A percentile compares a stretch with the other conserved stretches of the same genome.
These are phyloP conservation scores for Halesus radiatus DNA, from an alignment of 1,140 invertebrate genomes.

Conservation along the genomic window DNA sequence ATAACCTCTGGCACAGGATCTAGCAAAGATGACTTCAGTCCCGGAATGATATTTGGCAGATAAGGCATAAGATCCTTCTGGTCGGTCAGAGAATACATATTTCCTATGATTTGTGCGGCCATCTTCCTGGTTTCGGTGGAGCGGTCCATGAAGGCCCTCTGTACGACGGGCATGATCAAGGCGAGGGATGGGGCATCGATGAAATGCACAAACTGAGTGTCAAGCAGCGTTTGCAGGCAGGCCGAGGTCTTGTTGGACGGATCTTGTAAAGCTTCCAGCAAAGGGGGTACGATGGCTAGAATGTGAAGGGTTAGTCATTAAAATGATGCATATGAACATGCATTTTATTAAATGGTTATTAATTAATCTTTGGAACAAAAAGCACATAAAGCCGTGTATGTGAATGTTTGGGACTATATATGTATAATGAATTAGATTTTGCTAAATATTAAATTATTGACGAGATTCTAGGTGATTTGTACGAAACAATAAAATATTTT, in stretches of 20 bases:
- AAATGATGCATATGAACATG: background rate
- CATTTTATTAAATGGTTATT: too few relatives aligned
- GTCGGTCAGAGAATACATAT: conserved; percentile 99
- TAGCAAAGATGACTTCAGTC: conserved; percentile 94
- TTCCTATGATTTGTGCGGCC: conserved; percentile 99
- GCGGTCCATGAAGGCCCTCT: conserved; percentile 96
- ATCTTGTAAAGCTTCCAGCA: conserved; percentile 95
- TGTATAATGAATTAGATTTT: too few relatives aligned
- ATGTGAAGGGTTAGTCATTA: conserved; percentile 52
- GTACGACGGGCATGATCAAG: conserved; percentile 98
- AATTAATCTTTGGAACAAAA: too few relatives aligned
- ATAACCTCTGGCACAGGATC: conserved; percentile 97
- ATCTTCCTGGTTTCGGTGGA: conserved; percentile 98
- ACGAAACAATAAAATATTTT: too few relatives aligned
- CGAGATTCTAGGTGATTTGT: too few relatives aligned
- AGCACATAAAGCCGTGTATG: too few relatives aligned
- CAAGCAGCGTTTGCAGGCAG: conserved; percentile 92
- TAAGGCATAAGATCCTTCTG: conserved; percentile 98
- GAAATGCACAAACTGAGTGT: conserved; percentile 99
- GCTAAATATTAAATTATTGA: too few relatives aligned
- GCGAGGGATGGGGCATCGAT: conserved; percentile 98
- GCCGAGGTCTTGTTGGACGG: conserved; percentile 95
- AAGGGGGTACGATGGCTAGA: conserved; percentile 88
- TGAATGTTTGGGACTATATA: too few relatives aligned
- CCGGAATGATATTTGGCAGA: conserved; percentile 96